Percentiles rank a stretch among this genome's conserved stretches.
These are phyloP conservation scores for Tanypteryx hageni DNA, from an alignment of 2,888 invertebrate genomes.

Conservation along the genomic window DNA sequence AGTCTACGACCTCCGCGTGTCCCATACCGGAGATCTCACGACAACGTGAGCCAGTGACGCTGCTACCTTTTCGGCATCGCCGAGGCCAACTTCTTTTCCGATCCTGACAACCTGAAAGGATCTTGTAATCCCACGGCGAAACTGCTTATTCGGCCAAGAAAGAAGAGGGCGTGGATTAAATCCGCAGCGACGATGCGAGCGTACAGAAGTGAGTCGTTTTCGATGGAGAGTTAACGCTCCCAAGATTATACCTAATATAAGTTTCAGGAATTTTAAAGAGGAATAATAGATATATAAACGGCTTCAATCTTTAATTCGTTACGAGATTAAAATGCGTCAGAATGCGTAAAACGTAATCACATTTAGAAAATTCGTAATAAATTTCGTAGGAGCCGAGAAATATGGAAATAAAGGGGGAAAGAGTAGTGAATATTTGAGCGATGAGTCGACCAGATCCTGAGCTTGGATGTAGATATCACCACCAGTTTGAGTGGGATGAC, in stretches of 20 bases:
- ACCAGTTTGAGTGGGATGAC: constrained; percentile 47
- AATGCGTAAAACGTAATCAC: no score
- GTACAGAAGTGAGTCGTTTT: no score
- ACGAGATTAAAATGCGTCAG: no score
- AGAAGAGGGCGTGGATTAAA: neutral
- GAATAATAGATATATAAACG: no score
- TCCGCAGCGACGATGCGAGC: no score
- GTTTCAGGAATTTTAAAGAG: no score
- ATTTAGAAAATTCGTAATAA: no score
- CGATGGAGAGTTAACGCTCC: no score
- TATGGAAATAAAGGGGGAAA: no score
- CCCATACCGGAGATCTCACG: neutral
- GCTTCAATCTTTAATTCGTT: no score
- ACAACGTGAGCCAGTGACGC: neutral
- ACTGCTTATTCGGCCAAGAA: neutral
- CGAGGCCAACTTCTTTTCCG: constrained; percentile 10
- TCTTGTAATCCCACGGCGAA: neutral
- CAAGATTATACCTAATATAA: no score
- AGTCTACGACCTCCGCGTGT: neutral
- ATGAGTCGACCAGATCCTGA: neutral
- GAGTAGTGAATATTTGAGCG: neutral
- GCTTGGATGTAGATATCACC: constrained; percentile 40
- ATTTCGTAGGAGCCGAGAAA: no score
- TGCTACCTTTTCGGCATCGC: neutral
- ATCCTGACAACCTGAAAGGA: neutral